These are phyloP conservation scores for Forbesichthys agassizii DNA, from an alignment of 2,113 vertebrate species.

Conservation along the genomic window DNA sequence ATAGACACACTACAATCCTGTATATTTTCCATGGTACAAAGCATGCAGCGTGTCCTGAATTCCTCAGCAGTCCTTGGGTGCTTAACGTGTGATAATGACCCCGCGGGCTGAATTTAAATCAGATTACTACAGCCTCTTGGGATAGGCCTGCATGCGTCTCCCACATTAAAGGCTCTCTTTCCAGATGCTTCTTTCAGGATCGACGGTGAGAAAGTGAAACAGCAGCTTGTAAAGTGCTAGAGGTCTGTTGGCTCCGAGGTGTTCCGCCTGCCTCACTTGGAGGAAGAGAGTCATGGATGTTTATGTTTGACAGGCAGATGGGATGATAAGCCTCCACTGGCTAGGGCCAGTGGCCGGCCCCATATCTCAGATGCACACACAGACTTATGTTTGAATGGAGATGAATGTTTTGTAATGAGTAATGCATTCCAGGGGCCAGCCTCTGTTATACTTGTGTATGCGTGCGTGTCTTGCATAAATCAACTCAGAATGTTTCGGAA, in stretches of 20 bases:
- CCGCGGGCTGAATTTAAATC: constrained; percentile 62
- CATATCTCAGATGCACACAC: not conserved
- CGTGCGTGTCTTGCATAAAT: too few relatives aligned
- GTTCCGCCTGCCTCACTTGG: constrained; percentile 12
- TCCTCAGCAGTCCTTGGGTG: constrained; percentile 35
- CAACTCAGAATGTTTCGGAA: too few relatives aligned
- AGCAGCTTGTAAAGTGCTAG: constrained; percentile 12
- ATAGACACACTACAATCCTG: not conserved
- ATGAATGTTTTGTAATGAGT: constrained; percentile 3
- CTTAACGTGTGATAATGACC: constrained; percentile 57
- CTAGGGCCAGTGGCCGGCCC: constrained; percentile 1
- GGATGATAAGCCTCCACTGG: constrained; percentile 10
- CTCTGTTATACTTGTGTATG: too few relatives aligned
- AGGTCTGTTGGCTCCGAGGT: constrained; percentile 11
- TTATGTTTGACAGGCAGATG: constrained; percentile 36
- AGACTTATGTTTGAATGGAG: constrained; percentile 10
- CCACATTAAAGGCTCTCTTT: constrained; percentile 49
- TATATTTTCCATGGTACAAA: constrained; percentile 9
- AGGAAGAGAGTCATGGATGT: constrained; percentile 22
- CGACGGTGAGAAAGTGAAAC: not conserved
- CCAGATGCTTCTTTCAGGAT: constrained; percentile 25
- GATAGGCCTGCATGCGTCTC: constrained; percentile 36
- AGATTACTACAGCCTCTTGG: constrained; percentile 47
- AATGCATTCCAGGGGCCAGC: not conserved
- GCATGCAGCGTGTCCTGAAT: constrained; percentile 15